phyloP scores from a whole-genome alignment of 2,113 vertebrate species.

The Pangasianodon hypophthalmus region DNA sequence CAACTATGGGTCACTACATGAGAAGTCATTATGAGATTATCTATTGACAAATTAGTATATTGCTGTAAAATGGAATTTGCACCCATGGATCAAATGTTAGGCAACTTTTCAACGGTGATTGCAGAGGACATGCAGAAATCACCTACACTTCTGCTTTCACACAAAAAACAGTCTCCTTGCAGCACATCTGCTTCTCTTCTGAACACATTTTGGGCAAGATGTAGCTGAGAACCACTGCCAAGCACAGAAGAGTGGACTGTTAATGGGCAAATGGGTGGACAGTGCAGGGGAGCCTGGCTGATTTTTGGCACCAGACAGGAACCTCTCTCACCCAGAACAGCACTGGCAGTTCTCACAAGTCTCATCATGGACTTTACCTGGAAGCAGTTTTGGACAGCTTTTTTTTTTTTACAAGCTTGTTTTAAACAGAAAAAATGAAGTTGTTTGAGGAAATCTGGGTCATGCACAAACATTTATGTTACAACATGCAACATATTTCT shows the following conservation, averaged over 20 bases:
- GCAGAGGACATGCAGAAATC: not conserved
- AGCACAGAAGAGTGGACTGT: conserved; percentile 33
- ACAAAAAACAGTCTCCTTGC: conserved; percentile 17
- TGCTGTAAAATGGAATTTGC: not conserved
- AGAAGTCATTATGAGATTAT: not conserved
- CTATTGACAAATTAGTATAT: not conserved
- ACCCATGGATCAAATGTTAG: not conserved
- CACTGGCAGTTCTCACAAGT: conserved; percentile 15
- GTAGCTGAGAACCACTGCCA: conserved; percentile 28
- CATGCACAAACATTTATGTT: not conserved
- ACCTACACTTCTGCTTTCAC: not conserved
- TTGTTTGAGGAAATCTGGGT: conserved; percentile 15
- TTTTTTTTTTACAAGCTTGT: not conserved
- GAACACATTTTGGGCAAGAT: conserved; percentile 33
- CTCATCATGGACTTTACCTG: not conserved
- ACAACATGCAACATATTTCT: not conserved
- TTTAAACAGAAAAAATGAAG: not conserved
- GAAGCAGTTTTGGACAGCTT: not conserved
- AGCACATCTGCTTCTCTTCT: conserved; percentile 52
- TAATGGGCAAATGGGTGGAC: conserved; percentile 50
- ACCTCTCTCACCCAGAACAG: conserved; percentile 19
- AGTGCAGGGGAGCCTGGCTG: conserved; percentile 27
- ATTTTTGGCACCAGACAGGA: conserved; percentile 32
- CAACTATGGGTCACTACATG: not conserved
- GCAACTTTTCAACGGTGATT: not conserved